Evolutionary conservation across 1,140 invertebrate species (phyloP).

Genomic region (Oryctes rhinoceros): DNA sequence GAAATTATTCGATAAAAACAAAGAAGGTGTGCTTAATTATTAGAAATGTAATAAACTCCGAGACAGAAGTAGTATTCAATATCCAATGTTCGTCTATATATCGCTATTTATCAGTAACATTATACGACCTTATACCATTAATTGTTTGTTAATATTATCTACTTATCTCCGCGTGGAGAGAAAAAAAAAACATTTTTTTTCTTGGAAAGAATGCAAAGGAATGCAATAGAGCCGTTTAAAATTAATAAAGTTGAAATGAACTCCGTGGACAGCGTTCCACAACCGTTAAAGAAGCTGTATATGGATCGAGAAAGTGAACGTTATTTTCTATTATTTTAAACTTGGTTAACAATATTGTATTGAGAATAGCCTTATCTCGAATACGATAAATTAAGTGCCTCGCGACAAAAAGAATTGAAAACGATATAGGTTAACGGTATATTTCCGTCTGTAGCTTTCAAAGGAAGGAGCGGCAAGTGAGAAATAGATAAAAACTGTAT

Average conservation of each 20-base stretch:
- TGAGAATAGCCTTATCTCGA: neutral
- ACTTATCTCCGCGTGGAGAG: too few relatives aligned
- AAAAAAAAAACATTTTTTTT: neutral
- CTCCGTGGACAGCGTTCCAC: neutral
- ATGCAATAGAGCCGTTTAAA: neutral
- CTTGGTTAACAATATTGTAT: conserved; percentile 18
- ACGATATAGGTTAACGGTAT: neutral
- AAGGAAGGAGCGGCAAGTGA: neutral
- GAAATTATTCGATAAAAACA: too few relatives aligned
- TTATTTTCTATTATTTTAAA: conserved; percentile 20
- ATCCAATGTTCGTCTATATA: too few relatives aligned
- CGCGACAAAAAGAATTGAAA: neutral
- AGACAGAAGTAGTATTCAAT: too few relatives aligned
- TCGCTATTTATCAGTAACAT: too few relatives aligned
- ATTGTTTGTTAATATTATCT: too few relatives aligned
- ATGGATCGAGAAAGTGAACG: neutral
- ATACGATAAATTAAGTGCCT: neutral
- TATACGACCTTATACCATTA: too few relatives aligned
- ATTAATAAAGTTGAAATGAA: neutral
- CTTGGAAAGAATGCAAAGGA: neutral
- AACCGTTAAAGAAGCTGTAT: neutral
- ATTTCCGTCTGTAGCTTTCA: neutral
- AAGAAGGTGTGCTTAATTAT: too few relatives aligned
- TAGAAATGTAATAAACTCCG: too few relatives aligned
- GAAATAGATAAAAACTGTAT: neutral